Evolutionary conservation across 2,888 invertebrate genomes (phyloP).

Genomic region (Phytoseiulus persimilis): DNA sequence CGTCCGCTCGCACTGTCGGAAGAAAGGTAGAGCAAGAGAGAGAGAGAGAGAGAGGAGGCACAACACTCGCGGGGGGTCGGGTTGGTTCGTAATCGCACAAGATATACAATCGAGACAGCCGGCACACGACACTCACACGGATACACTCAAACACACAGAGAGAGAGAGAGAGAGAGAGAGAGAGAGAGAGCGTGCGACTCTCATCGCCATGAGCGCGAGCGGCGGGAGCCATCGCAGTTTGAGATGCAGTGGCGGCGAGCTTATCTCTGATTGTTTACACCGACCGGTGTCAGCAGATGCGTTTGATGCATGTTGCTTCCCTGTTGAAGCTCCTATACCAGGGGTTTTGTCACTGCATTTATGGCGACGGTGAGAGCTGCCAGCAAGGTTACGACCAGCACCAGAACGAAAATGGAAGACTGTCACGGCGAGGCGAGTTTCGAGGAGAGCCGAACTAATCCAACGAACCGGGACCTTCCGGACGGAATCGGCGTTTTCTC

Average conservation of each 20-base stretch:
- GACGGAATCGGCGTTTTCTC: no score
- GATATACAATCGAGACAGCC: neutral
- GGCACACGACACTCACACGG: conserved; percentile 5
- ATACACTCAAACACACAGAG: neutral
- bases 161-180: neutral
- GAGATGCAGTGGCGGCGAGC: neutral
- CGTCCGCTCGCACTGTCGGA: neutral
- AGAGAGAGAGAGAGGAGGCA: neutral
- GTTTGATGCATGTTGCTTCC: neutral
- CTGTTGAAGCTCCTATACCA: neutral
- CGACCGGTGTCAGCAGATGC: neutral
- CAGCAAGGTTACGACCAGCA: no score
- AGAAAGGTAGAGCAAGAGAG: neutral
- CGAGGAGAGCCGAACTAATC: no score
- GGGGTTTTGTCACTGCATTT: neutral
- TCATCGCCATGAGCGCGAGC: neutral
- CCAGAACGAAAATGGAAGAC: no score
- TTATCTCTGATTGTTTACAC: neutral
- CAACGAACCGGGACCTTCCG: no score
- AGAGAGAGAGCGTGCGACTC: neutral
- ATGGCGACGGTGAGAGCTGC: neutral
- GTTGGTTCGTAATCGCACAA: neutral
- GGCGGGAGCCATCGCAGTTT: neutral
- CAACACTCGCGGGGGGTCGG: neutral
- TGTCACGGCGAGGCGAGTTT: no score